Percentiles rank a stretch among this genome's conserved stretches.
Evolutionary conservation across 2,888 invertebrate genomes (phyloP).

Genomic region (Poecilobothrus nobilitatus): DNA sequence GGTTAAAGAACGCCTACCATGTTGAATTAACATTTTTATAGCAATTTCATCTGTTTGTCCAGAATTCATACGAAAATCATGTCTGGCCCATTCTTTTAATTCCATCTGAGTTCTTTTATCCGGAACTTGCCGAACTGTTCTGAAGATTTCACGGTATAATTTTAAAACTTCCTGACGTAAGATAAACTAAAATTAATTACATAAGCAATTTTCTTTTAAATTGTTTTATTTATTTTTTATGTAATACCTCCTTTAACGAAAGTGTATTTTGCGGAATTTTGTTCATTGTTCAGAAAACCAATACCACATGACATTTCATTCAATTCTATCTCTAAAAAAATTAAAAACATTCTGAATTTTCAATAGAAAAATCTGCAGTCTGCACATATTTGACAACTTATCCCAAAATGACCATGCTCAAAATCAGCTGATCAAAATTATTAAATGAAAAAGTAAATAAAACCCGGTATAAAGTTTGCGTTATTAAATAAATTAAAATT

Average conservation of each 20-base stretch:
- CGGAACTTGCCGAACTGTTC: constrained; percentile 57
- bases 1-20: constrained; percentile 60
- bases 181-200: constrained; percentile 57
- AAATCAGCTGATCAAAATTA: no score
- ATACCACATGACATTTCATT: no score
- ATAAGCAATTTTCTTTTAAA: background rate
- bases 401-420: no score
- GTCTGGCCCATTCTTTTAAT: constrained; percentile 61
- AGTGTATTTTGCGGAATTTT: constrained; percentile 48
- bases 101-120: constrained; percentile 56
- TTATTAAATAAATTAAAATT: no score
- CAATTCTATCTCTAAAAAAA: no score
- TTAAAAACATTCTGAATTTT: no score
- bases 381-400: no score
- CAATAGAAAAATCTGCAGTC: no score
- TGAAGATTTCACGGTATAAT: constrained; percentile 64
- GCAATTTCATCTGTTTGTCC: constrained; percentile 62
- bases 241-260: constrained; percentile 53
- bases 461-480: no score
- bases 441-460: no score
- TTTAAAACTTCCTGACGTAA: constrained; percentile 68
- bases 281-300: constrained; percentile 23
- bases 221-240: background rate
- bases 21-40: constrained; percentile 61
- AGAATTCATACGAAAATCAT: constrained; percentile 65